Base-by-base conservation (phyloP, 2,113 vertebrate species). In the Heterochromis multidens region DNA sequence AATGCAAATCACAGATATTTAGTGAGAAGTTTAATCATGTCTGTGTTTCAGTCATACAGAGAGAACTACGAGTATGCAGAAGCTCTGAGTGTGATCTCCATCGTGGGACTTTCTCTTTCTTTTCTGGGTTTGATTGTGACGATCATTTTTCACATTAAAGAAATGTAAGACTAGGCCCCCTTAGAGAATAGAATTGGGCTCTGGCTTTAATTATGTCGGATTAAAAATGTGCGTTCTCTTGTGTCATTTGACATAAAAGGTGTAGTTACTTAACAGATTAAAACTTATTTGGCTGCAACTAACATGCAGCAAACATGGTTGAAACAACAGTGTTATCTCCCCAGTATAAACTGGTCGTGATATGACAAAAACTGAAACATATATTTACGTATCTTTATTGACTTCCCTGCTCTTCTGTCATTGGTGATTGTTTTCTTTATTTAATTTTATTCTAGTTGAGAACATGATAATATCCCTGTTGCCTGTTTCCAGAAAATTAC, bases 101-200 rank as follows among this genome's bases (percentile, higher is more conserved):
- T 81, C 12, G 6, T 83, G 6, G 94, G 94, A 62, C 93, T 94
- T 2, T 82, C 83, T 4, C 2, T 95, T 1, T 95, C 94, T 8
- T 57, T 95, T 1, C 37, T 88, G 25, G 93, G 93, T 16, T 82
- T 95, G 85, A 59, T 59, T 17, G 6, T 94, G 2, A 95, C 93
- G 0, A 88, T 92, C 59, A n/a, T 94, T 10, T 85, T 91, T 56
- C 90, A 95, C 52, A 19, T 95, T 8, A 8, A 35, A 12, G 21
- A 65, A 65, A 65, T 23, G 62, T 65, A 40, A 37, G 62, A 37
- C 61, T 11, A 62, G 17, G 31, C 16, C 29, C 2, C 59, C 29
- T 29, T 9, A 62, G 7, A 35, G 33, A 35, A 6, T 35, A 35
- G 31, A 31, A 31, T 5, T 31, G 31, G 31, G 27, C 59, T 11